phyloP scores from a whole-genome alignment of 2,888 invertebrate species.

The Mystacides longicornis region DNA sequence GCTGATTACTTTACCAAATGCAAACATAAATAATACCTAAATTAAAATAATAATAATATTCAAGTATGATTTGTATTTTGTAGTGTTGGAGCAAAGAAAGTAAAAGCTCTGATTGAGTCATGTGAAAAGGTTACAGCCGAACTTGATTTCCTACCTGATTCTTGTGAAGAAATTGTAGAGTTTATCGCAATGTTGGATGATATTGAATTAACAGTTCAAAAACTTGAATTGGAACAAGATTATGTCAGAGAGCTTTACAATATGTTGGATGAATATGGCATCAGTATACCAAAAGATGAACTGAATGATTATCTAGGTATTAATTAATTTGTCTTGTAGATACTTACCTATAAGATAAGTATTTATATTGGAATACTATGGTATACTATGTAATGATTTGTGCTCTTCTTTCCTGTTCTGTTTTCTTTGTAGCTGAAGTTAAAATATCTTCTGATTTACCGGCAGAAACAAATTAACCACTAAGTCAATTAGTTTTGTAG shows the following conservation, averaged over 20 bases:
- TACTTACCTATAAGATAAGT: too few species aligned
- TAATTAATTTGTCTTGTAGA: too few species aligned
- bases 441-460: too few species aligned
- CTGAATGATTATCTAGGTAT: constrained; percentile 52
- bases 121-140: constrained; percentile 57
- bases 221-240: constrained; percentile 65
- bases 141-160: constrained; percentile 57
- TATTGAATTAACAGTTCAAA: constrained; percentile 56
- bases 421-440: too few species aligned
- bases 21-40: too few species aligned
- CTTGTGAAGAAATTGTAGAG: constrained; percentile 65
- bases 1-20: too few species aligned
- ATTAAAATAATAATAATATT: too few species aligned
- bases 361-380: too few species aligned
- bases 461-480: too few species aligned
- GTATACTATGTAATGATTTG: too few species aligned
- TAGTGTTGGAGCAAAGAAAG: constrained; percentile 58
- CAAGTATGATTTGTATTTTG: constrained; percentile 9
- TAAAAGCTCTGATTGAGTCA: constrained; percentile 51
- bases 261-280: constrained; percentile 71
- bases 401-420: too few species aligned
- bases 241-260: constrained; percentile 79
- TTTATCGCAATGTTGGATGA: constrained; percentile 65
- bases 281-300: constrained; percentile 66
- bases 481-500: too few species aligned